Evolutionary conservation across 2,888 invertebrate species (phyloP).

Genomic region (Hartigia nigra): DNA sequence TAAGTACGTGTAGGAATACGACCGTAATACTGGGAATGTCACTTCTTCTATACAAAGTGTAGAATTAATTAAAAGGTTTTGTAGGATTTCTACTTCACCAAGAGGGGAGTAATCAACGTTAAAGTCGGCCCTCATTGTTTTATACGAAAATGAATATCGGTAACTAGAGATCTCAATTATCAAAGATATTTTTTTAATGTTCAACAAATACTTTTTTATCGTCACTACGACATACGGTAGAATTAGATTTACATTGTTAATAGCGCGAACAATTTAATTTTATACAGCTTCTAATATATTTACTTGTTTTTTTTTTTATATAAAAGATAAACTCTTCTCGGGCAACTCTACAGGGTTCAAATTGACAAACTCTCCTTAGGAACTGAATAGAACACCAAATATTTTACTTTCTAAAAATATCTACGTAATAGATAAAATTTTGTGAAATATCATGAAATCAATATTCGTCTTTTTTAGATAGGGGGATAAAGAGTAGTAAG

Average conservation of each 20-base stretch:
- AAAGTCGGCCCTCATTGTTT: constrained; percentile 46
- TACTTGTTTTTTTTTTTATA: background rate
- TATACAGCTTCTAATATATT: background rate
- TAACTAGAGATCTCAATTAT: background rate
- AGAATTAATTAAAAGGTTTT: constrained; percentile 54
- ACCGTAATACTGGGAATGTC: constrained; percentile 39
- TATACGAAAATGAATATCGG: constrained; percentile 20
- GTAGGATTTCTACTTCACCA: constrained; percentile 24
- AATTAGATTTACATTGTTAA: background rate
- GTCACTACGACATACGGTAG: background rate
- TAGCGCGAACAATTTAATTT: background rate
- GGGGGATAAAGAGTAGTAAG: constrained; percentile 8
- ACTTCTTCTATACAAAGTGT: constrained; percentile 43
- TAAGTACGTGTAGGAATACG: constrained; percentile 19
- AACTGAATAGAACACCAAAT: background rate
- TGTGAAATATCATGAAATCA: background rate
- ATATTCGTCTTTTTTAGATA: background rate
- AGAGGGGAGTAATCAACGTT: constrained; percentile 44
- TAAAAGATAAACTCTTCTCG: background rate
- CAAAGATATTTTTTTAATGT: background rate
- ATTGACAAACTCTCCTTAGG: background rate
- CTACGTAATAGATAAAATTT: background rate
- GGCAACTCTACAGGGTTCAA: background rate
- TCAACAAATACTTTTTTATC: background rate
- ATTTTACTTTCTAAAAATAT: background rate